Conservation (phyloP, 1,140 invertebrate species). For the Aplysia californica region DNA sequence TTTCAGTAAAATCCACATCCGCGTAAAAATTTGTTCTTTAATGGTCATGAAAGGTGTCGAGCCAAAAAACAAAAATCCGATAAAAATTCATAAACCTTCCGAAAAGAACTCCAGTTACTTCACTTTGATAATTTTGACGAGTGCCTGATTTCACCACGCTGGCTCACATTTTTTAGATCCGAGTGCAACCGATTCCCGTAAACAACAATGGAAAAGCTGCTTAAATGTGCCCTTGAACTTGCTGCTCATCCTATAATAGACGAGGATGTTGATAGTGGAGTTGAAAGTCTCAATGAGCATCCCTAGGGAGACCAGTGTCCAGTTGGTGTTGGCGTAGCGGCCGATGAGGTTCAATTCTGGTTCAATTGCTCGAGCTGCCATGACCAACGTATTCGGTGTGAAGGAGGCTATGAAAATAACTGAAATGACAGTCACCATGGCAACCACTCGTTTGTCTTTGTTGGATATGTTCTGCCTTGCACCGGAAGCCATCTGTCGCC, state of each 20-base stretch:
- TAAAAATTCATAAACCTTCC: too few relatives aligned
- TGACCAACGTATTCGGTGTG: neutral
- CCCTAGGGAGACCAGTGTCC: neutral
- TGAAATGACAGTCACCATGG: neutral
- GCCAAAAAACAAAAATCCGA: too few relatives aligned
- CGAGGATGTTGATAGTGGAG: slow-evolving; percentile 11
- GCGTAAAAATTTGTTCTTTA: too few relatives aligned
- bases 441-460: neutral
- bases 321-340: neutral
- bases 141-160: too few relatives aligned
- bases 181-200: too few relatives aligned
- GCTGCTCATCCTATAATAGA: slow-evolving; percentile 17
- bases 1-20: too few relatives aligned
- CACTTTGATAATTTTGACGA: too few relatives aligned
- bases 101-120: too few relatives aligned
- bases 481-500: too few relatives aligned
- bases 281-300: neutral
- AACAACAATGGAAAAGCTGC: neutral
- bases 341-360: neutral
- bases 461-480: neutral
- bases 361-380: neutral
- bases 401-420: slow-evolving; percentile 5
- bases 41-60: too few relatives aligned
- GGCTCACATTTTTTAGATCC: too few relatives aligned
- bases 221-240: neutral